Evolutionary conservation across 2,888 invertebrate genomes (phyloP), one percentile per base, ranked within the genome.

Genomic region (Merodon equestris): DNA sequence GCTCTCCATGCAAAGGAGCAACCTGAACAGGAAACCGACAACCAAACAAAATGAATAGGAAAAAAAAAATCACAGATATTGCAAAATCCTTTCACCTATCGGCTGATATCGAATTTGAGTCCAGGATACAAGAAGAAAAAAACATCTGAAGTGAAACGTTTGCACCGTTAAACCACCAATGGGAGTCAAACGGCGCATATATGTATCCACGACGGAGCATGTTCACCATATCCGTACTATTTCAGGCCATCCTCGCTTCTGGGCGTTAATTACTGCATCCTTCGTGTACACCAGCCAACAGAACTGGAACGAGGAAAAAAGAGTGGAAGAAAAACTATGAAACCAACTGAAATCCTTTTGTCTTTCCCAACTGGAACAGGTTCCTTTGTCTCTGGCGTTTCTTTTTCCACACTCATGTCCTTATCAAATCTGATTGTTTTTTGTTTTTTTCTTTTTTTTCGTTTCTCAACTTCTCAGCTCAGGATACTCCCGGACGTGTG

Each of bases 211-310:
- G 51, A 72, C 64, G 45, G 64, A 72, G 57, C 64, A 74, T 73
- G 74, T 70, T 74, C 74, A 64, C 58, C 58, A 54, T 70, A 58
- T 68, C 67, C 63, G 57, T 56, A 45, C 53, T 48, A 40, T 45
- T 61, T 74, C 72, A 79, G 77, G 77, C 74, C 79, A 79, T 79
- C 79, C 79, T 70, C 64, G 68, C 68, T 74, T 68, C 74, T 74
- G 79, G 79, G 79, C 79, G 79, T 79, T 79, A 79, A 79, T 79
- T 79, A 79, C 79, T 79, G 68, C 79, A 74, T 79, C 74, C 73
- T 73, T 48, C 63, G 63, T 61, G 67, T 61, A 57, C 12, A 57
- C 34, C 9, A 34, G 9, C 15, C n/a, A n/a, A n/a, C n/a, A n/a
- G n/a, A 27, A 7, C 27, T 27, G 7, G 27, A 27, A 27, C 3